These are phyloP conservation scores for Scaptomyza graminum DNA, from an alignment of 1,140 invertebrate species.

Conservation along the genomic window DNA sequence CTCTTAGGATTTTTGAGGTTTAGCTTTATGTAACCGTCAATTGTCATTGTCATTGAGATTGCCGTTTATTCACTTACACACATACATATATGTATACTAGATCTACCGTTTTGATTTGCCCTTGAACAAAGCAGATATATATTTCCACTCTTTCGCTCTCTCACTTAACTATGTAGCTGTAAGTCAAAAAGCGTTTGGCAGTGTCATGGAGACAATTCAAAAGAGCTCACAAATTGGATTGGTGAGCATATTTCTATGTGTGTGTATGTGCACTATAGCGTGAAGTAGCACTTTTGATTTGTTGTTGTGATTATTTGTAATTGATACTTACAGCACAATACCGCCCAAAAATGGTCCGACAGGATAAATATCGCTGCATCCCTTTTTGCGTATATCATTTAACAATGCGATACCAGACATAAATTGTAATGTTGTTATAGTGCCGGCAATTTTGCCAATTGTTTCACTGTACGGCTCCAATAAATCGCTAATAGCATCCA, in stretches of 20 bases:
- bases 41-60: constrained; percentile 43
- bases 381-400: constrained; percentile 88
- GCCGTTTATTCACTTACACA: no score
- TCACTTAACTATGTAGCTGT: not conserved
- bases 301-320: constrained; percentile 6
- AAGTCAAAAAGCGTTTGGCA: constrained; percentile 39
- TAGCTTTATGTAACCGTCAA: constrained; percentile 41
- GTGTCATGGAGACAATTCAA: constrained; percentile 69
- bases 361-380: constrained; percentile 86
- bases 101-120: constrained; percentile 12
- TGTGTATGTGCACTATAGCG: constrained; percentile 37
- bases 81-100: not conserved
- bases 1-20: not conserved
- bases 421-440: constrained; percentile 87
- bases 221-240: constrained; percentile 15
- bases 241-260: not conserved
- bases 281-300: constrained; percentile 14
- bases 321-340: constrained; percentile 86
- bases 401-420: constrained; percentile 88
- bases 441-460: constrained; percentile 79
- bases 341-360: constrained; percentile 90
- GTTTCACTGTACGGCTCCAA: constrained; percentile 70
- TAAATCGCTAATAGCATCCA: constrained; percentile 76
- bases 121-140: constrained; percentile 30
- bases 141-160: not conserved